phyloP scores from a whole-genome alignment of 2,113 vertebrate genomes.

The Thalassoma bifasciatum region DNA sequence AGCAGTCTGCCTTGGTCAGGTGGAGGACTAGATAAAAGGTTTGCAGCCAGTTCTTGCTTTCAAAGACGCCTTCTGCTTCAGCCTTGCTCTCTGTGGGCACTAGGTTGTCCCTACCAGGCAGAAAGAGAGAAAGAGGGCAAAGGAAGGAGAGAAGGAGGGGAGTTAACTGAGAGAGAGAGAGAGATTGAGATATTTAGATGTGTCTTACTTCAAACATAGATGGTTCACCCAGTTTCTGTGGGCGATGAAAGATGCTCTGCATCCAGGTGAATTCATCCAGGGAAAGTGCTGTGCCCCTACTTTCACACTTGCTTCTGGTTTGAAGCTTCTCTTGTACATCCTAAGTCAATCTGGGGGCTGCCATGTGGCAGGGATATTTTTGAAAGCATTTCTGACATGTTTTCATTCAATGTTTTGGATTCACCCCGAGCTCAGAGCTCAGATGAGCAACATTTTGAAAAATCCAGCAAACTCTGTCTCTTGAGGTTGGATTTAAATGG shows the following conservation, averaged over 20 bases:
- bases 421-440: constrained; percentile 39
- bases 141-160: constrained; percentile 3
- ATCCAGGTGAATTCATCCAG: constrained; percentile 43
- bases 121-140: constrained; percentile 38
- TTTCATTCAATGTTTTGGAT: constrained; percentile 34
- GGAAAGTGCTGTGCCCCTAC: constrained; percentile 20
- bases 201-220: constrained; percentile 41
- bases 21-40: constrained; percentile 68
- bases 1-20: constrained; percentile 60
- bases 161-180: background rate
- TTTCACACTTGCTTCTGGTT: constrained; percentile 29
- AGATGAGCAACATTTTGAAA: constrained; percentile 10
- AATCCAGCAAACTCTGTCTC: constrained; percentile 25
- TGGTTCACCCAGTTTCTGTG: constrained; percentile 45
- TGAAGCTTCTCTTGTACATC: constrained; percentile 38
- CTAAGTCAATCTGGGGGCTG: constrained; percentile 21
- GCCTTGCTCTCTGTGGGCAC: constrained; percentile 53
- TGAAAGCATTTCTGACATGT: constrained; percentile 41
- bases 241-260: constrained; percentile 66
- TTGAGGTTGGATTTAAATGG: constrained; percentile 30
- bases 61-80: constrained; percentile 65
- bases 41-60: constrained; percentile 53
- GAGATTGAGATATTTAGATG: constrained; percentile 4
- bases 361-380: constrained; percentile 35
- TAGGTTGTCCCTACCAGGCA: constrained; percentile 48